Base-by-base conservation (phyloP, 2,797 vertebrate genomes). In the Martes flavigula region DNA sequence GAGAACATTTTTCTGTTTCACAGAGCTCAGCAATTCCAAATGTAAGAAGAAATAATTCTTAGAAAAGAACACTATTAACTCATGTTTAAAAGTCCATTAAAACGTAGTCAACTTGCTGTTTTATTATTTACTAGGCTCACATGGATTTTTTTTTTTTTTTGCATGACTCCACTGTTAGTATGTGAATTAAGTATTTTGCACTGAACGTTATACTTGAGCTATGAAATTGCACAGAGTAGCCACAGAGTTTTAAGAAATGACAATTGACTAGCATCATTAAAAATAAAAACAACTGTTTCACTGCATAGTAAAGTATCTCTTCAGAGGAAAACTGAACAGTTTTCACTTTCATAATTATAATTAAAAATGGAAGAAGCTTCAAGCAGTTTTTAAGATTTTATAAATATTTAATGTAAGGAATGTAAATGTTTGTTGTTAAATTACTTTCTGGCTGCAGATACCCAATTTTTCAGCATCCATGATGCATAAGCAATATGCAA, bases 391-490 rank as follows among this genome's bases (percentile, higher is more conserved):
- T 93, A 95, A 93, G 43, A 81, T 91, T 95, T 95, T 95, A 91
- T 97, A 96, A 38, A 93, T 81, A 97, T 91, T 81, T 94, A 97
- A 97, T 93, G 30, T 54, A 82, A 43, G 8, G 66, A 94, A 94
- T 32, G 2, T 79, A 96, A 97, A 96, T 93, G n/a, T 85, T 96
- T 88, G 15, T 35, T 92, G 7, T 62, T 96, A 14, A 30, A 83
- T 98, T 98, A 96, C 96, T 97, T 98, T 97, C 89, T 96, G 11
- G 13, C 92, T 96, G 58, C 23, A 97, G 93, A 98, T 92, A 94
- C 5, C 38, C 7, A 46, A 77, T 54, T 97, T 97, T 97, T 98
- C 96, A 75, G 85, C 1, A 97, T 96, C 15, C 7, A 90, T 96
- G 96, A 96, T 82, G 15, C 43, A 72, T 40, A 97, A 96, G 60